Evolutionary conservation across 2,113 vertebrate species (phyloP).

Genomic region (Pterocles gutturalis): DNA sequence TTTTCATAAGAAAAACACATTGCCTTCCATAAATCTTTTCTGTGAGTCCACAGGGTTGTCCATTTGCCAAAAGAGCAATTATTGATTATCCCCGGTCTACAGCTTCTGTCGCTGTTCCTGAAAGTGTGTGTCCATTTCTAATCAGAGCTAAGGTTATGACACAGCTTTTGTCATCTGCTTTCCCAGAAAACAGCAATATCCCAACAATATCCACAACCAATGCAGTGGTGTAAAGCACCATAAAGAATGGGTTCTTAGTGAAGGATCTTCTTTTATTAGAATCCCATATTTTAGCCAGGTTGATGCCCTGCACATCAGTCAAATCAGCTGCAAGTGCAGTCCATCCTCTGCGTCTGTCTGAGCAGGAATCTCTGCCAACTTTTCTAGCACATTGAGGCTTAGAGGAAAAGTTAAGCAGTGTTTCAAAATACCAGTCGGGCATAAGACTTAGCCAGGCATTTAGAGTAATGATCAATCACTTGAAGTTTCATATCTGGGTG

Average conservation of each 20-base stretch:
- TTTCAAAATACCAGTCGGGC: background rate
- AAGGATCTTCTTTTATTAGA: conserved; percentile 32
- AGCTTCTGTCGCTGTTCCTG: conserved; percentile 31
- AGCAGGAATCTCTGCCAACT: background rate
- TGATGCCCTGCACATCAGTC: conserved; percentile 21
- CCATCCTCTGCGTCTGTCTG: background rate
- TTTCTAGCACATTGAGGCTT: background rate
- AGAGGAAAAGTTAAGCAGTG: background rate
- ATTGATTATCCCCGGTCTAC: conserved; percentile 62
- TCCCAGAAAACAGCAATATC: conserved; percentile 12
- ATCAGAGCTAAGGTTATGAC: conserved; percentile 51
- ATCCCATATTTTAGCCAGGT: conserved; percentile 18
- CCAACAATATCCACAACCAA: background rate
- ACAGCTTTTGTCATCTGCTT: conserved; percentile 46
- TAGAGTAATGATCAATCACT: background rate
- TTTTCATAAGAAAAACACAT: conserved; percentile 57
- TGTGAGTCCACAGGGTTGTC: conserved; percentile 55
- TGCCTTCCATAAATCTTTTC: conserved; percentile 54
- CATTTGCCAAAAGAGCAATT: conserved; percentile 69
- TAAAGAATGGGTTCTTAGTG: conserved; percentile 14
- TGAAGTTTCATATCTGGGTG: background rate
- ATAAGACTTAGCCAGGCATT: background rate
- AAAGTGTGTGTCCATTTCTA: conserved; percentile 54
- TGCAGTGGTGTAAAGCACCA: background rate
- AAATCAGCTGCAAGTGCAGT: background rate